Evolutionary conservation across 2,113 vertebrate genomes (phyloP), one percentile per base, ranked within the genome.

Genomic region (Peucedramus taeniatus): DNA sequence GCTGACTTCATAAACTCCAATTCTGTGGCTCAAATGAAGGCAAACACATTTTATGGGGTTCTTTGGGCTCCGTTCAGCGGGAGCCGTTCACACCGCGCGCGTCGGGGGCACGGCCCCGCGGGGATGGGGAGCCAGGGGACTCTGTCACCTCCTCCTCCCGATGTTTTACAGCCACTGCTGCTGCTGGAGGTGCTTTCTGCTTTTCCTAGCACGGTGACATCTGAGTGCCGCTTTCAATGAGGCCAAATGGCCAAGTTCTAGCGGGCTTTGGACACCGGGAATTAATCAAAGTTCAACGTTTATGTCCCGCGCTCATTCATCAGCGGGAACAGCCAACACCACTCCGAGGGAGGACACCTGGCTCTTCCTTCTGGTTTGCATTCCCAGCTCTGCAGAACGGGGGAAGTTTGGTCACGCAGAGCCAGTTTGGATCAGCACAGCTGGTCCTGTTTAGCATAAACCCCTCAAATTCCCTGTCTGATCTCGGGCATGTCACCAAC

Each of bases 161-260:
- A 27, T 93, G 78, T 88, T 97, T 96, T 94, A 96, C 89, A 91
- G 87, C 94, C 66, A 1, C 82, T 28, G 13, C 87, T 51, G 74
- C 87, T 69, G 91, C 89, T 57, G 81, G 35, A 92, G 91, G 93
- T 87, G 87, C 3, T 42, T 97, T 80, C 93, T 93, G 94, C 94
- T 89, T 84, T 91, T 65, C 82, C 85, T 83, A 75, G 83, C 93
- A 17, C 4, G 1, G 75, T 74, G 96, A 96, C 96, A 96, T 92
- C 85, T 47, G 79, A 95, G 93, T 45, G 88, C 85, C 4, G 24
- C 96, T 83, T 39, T 28, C 93, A 65, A 35, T 7, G 79, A 93
- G 87, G 87, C 93, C 96, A 96, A 95, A 96, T 94, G 96, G 96
- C 96, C 93, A 83, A 83, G 96, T 95, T 96, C 93, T 95, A 77